phyloP scores from a whole-genome alignment of 1,140 invertebrate genomes.

The Aphaenogaster rudis region DNA sequence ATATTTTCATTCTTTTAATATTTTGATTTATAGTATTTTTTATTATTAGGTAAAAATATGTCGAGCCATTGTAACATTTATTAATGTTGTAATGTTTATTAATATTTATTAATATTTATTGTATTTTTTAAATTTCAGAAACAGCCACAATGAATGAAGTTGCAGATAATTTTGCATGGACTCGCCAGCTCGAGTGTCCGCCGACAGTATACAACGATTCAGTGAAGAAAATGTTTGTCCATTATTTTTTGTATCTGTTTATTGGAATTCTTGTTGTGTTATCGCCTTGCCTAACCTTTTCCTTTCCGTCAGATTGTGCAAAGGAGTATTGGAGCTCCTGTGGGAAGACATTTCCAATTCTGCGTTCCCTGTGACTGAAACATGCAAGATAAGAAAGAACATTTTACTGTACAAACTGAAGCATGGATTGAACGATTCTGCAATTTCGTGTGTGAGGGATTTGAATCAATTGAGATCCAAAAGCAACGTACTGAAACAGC shows the following conservation, averaged over 20 bases:
- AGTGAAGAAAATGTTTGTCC: slow-evolving; percentile 64
- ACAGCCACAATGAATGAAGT: slow-evolving; percentile 46
- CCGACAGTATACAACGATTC: slow-evolving; percentile 49
- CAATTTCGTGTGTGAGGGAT: slow-evolving; percentile 75
- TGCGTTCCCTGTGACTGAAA: slow-evolving; percentile 73
- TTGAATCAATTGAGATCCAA: slow-evolving; percentile 74
- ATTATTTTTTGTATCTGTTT: slow-evolving; percentile 1
- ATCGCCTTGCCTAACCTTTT: not conserved
- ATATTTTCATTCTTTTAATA: not conserved
- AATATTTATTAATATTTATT: not conserved
- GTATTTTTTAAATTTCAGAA: not conserved
- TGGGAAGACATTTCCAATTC: slow-evolving; percentile 80
- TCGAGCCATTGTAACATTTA: not conserved
- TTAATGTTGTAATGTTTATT: not conserved
- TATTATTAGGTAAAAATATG: slow-evolving; percentile 1
- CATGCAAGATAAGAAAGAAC: slow-evolving; percentile 80
- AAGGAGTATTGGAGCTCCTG: slow-evolving; percentile 77
- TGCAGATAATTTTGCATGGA: slow-evolving; percentile 60
- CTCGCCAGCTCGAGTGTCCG: slow-evolving; percentile 55
- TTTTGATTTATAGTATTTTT: not conserved
- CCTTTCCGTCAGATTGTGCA: slow-evolving; percentile 75
- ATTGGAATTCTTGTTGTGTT: not conserved
- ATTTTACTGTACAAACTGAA: slow-evolving; percentile 81
- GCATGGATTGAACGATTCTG: slow-evolving; percentile 68
- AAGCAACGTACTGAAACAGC: slow-evolving; percentile 66